A percentile compares a stretch with the other conserved stretches of the same genome.
Conservation (phyloP, 2,113 vertebrate species). For the Corydoras maculifer region DNA sequence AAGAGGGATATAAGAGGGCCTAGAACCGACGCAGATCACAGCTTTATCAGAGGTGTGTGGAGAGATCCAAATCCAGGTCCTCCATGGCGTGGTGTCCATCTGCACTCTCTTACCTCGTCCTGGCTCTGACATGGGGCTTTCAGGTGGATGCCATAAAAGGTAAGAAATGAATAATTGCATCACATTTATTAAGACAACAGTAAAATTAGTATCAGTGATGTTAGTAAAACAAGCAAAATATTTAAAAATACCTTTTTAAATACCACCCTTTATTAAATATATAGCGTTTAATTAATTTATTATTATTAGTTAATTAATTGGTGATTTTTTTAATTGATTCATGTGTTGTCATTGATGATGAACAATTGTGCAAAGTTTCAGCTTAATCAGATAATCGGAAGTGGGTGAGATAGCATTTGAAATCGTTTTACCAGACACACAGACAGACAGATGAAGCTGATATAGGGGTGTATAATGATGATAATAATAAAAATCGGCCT, state of each 20-base stretch:
- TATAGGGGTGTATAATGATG: too few species aligned
- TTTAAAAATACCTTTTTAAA: too few species aligned
- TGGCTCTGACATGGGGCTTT: constrained; percentile 35
- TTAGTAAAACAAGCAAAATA: background rate
- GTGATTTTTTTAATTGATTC: too few species aligned
- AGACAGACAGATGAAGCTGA: too few species aligned
- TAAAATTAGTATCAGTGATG: background rate
- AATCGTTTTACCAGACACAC: too few species aligned
- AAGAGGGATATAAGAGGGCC: constrained; percentile 33
- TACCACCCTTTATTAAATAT: background rate
- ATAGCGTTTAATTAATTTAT: too few species aligned
- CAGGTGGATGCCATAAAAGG: constrained; percentile 49
- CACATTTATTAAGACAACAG: background rate
- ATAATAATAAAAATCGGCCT: too few species aligned
- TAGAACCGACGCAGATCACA: background rate
- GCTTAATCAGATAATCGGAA: too few species aligned
- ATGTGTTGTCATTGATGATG: too few species aligned
- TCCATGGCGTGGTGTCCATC: constrained; percentile 52
- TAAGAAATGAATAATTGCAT: constrained; percentile 44
- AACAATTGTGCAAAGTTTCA: too few species aligned
- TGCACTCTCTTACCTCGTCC: constrained; percentile 48
- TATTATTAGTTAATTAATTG: too few species aligned
- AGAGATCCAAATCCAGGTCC: constrained; percentile 25
- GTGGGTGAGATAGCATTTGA: too few species aligned
- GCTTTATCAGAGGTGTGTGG: constrained; percentile 7